Evolutionary conservation across 1,140 invertebrate species (phyloP).

Genomic region (Drosophila arawakana): DNA sequence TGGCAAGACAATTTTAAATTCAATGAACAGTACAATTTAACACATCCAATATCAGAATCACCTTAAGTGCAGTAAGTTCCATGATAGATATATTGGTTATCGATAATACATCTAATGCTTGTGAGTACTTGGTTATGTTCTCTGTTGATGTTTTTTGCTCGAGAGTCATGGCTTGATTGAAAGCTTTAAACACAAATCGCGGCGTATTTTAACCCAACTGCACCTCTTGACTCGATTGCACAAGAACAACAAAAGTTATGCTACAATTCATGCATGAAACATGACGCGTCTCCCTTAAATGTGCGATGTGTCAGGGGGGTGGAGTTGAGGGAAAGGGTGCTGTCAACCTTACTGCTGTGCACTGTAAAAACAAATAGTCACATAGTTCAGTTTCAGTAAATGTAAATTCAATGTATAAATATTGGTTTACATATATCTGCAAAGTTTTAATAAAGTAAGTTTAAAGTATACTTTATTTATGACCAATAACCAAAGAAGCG

Average conservation of each 20-base stretch:
- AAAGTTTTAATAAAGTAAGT: too few relatives aligned
- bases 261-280: conserved; percentile 78
- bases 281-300: conserved; percentile 43
- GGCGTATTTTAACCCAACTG: conserved; percentile 60
- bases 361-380: background rate
- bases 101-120: background rate
- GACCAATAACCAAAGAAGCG: too few relatives aligned
- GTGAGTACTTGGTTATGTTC: conserved; percentile 4
- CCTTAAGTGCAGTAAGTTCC: too few relatives aligned
- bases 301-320: background rate
- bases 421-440: too few relatives aligned
- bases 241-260: conserved; percentile 73
- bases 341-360: background rate
- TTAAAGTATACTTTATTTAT: too few relatives aligned
- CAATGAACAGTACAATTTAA: too few relatives aligned
- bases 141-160: conserved; percentile 6
- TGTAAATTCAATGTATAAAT: too few relatives aligned
- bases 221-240: conserved; percentile 73
- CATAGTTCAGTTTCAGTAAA: too few relatives aligned
- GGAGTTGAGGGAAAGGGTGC: background rate
- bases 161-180: conserved; percentile 50
- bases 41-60: too few relatives aligned
- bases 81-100: background rate
- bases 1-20: too few relatives aligned
- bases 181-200: conserved; percentile 52